Evolutionary conservation across 2,797 vertebrate genomes (phyloP), one percentile per base, ranked within the genome.

Genomic region (Myioborus melanocephalus): DNA sequence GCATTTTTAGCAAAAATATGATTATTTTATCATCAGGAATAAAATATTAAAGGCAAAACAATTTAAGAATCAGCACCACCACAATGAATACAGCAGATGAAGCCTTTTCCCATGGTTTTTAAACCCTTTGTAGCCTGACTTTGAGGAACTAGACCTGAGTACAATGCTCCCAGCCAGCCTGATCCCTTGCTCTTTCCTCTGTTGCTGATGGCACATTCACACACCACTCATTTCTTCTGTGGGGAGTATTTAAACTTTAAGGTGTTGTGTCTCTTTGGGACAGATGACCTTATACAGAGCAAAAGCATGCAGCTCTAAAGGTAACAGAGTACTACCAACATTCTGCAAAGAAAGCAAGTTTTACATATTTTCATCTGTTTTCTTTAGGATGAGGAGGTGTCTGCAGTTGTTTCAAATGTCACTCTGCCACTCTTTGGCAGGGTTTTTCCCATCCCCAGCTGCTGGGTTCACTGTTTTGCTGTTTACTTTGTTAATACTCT

Each of bases 181-280:
- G 11, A 78, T 50, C 13, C 53, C 14, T 81, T 47, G 32, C 21
- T 79, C 83, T 86, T 82, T 50, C 55, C 30, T 79, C 60, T 59
- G 15, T 6, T 70, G n/a, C 53, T 85, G 57, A 26, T 0, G 1
- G 23, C 0, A 1, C 2, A 2, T 59, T 84, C 68, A 85, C 23
- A 73, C 12, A 60, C 21, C 15, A 9, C 32, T 41, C 44, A 17
- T 32, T 86, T 71, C 28, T 72, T 12, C 72, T 65, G 27, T 21
- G 15, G 35, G 27, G 5, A 8, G 35, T n/a, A 72, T 59, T 85
- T 65, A 87, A 78, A 84, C 44, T 78, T 75, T 13, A 60, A 59
- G 43, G 50, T 17, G 3, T 27, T 65, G 14, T 13, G 41, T 64
- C 34, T 79, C 59, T 78, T 56, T 53, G 49, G 46, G 57, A 34